Evolutionary conservation across 1,140 invertebrate species (phyloP).

Genomic region (Augochlora pura): DNA sequence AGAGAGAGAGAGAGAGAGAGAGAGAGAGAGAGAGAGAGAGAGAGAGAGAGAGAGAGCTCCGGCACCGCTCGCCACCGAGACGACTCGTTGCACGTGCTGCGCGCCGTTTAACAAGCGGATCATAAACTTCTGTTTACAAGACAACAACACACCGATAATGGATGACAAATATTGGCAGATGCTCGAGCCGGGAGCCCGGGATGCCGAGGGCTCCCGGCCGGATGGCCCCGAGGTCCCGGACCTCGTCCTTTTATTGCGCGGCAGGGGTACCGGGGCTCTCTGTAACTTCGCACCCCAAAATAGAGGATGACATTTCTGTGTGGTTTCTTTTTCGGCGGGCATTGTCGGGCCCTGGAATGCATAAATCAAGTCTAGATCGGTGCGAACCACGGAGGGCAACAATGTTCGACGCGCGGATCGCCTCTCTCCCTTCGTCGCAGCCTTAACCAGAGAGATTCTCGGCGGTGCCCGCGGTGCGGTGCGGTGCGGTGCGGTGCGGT

Average conservation of each 20-base stretch:
- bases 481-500: constrained; percentile 25
- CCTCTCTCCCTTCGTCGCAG: background rate
- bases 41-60: no score
- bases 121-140: constrained; percentile 75
- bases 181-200: constrained; percentile 62
- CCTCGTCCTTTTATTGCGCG: constrained; percentile 52
- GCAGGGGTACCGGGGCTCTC: background rate
- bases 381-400: constrained; percentile 68
- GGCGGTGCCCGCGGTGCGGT: background rate
- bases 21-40: no score
- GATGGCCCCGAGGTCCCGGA: constrained; percentile 5
- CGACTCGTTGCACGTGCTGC: constrained; percentile 36
- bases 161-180: constrained; percentile 81
- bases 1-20: no score
- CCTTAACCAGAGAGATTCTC: constrained; percentile 41
- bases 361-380: constrained; percentile 76
- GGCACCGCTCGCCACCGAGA: no score
- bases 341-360: constrained; percentile 69
- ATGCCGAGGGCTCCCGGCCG: constrained; percentile 44
- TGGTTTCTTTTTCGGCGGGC: constrained; percentile 69
- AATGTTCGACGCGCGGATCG: constrained; percentile 63
- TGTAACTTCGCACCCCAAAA: constrained; percentile 62
- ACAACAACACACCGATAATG: constrained; percentile 72
- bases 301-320: constrained; percentile 69
- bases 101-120: constrained; percentile 67